phyloP scores from a whole-genome alignment of 2,888 invertebrate species.

The Pristionchus japonicus region DNA sequence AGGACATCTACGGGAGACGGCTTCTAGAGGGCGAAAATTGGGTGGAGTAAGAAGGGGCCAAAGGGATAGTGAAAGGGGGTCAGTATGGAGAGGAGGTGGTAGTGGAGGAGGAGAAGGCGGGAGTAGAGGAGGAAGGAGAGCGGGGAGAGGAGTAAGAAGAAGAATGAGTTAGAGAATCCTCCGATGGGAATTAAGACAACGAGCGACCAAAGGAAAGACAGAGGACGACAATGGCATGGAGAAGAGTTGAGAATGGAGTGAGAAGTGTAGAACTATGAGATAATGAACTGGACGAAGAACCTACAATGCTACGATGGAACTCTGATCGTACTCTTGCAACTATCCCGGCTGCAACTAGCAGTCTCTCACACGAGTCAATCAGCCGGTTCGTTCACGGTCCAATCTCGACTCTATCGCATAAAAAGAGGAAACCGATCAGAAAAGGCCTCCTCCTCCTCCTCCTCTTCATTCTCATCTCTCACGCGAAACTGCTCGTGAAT shows the following conservation, averaged over 20 bases:
- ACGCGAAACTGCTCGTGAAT: conserved; percentile 19
- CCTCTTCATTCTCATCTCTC: neutral
- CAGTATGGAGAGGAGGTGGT: neutral
- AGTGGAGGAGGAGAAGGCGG: neutral
- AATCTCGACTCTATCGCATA: neutral
- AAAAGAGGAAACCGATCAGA: conserved; percentile 18
- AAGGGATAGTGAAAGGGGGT: conserved; percentile 17
- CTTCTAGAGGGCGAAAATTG: neutral
- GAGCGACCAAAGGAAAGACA: neutral
- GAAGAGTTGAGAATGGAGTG: neutral
- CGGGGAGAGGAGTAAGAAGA: conserved; percentile 22
- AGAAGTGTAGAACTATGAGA: neutral
- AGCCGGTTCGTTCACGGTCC: neutral
- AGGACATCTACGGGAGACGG: conserved; percentile 15
- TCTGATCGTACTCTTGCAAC: neutral
- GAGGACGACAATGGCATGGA: neutral
- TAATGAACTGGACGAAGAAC: neutral
- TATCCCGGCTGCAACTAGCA: neutral
- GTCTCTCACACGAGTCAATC: neutral
- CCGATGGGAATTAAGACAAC: conserved; percentile 27
- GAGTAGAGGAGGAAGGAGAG: too few relatives aligned
- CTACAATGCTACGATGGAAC: neutral
- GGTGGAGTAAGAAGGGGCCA: neutral
- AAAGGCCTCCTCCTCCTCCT: neutral
- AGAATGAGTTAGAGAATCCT: conserved; percentile 20